Base-by-base conservation (phyloP, 2,113 vertebrate species). In the Proterorhinus semilunaris region DNA sequence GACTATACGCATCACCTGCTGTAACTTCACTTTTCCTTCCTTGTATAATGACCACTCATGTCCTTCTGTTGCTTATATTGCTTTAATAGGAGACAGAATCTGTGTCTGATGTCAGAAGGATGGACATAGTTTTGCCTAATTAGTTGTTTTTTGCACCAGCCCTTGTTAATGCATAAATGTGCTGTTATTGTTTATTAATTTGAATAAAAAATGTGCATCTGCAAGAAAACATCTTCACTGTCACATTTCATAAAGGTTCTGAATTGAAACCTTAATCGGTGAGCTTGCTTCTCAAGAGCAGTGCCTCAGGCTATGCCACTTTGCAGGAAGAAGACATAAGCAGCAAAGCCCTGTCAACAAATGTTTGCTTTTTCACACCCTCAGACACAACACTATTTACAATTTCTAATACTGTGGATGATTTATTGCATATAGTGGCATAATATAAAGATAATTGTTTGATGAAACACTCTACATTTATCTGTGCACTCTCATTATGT, bases 401-500 rank as follows among this genome's bases (percentile, higher is more conserved):
- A 61, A 61, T 42, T 42, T 42, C 0, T 8, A 11, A 57, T 7
- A 36, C 21, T 44, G 6, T 21, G 7, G 15, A 10, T n/a, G 6
- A 7, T 1, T 61, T 15, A 61, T 16, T 45, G 13, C 4, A 45
- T 61, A 43, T 16, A 45, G 58, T 61, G 58, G 13, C 6, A n/a
- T n/a, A n/a, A n/a, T n/a, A n/a, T 61, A 44, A 16, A 16, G 7
- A 44, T 44, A 6, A 51, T 68, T 65, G 16, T 71, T 61, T 75
- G 16, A 65, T 73, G 43, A 17, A 10, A 62, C 15, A 58, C 6
- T 54, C 61, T 49, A 46, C 17, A 12, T 47, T 72, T 65, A 42
- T 45, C 42, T 59, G 36, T 63, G 49, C 68, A 59, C 55, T 52
- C 6, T 58, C 47, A 68, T 59, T 64, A 68, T 59, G 61, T 54